These are phyloP conservation scores for Cyclophora albipunctata DNA, from an alignment of 2,888 invertebrate species.

Conservation along the genomic window DNA sequence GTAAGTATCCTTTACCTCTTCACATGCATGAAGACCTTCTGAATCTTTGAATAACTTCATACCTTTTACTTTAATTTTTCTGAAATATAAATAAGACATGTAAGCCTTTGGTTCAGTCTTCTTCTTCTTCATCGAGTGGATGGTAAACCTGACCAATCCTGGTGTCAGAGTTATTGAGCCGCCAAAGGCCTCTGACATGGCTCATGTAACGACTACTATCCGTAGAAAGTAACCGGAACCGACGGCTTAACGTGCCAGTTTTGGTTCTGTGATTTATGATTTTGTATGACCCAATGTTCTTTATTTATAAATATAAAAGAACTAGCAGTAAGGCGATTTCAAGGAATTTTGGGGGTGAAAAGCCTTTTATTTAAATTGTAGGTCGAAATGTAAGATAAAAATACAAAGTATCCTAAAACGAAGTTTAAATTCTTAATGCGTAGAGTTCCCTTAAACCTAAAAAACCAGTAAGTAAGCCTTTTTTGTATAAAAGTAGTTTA, in stretches of 20 bases:
- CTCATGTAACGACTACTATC: too few relatives aligned
- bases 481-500: too few relatives aligned
- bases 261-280: too few relatives aligned
- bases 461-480: too few relatives aligned
- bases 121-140: neutral
- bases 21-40: slow-evolving; percentile 47
- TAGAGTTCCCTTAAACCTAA: too few relatives aligned
- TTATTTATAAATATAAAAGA: neutral
- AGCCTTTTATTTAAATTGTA: neutral
- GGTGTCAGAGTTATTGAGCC: too few relatives aligned
- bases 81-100: slow-evolving; percentile 20
- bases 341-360: neutral
- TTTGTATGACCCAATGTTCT: neutral
- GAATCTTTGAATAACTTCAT: slow-evolving; percentile 66
- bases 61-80: slow-evolving; percentile 55
- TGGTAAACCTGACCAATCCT: neutral
- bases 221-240: too few relatives aligned
- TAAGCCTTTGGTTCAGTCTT: neutral
- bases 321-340: neutral
- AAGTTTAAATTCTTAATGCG: too few relatives aligned
- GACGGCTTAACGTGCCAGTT: neutral
- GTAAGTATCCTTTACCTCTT: slow-evolving; percentile 43
- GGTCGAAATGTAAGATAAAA: neutral
- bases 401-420: too few relatives aligned
- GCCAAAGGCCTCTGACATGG: too few relatives aligned